These are phyloP conservation scores for Cyanoderma ruficeps DNA, from an alignment of 2,113 vertebrate genomes.

Conservation along the genomic window DNA sequence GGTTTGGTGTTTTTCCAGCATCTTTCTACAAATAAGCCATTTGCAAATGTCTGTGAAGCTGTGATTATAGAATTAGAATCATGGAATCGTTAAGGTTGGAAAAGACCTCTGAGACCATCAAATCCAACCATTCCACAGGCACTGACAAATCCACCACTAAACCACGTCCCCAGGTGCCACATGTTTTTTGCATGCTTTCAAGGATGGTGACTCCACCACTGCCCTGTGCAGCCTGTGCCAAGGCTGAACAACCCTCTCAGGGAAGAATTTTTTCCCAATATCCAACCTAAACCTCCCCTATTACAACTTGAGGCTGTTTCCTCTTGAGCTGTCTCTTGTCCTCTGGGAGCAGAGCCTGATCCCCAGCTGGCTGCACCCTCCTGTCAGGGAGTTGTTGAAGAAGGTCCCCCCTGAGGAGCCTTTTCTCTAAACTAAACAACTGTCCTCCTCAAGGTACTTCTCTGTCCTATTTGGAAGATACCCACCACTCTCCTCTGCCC, in stretches of 20 bases:
- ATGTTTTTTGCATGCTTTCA: neutral
- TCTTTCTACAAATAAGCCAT: slow-evolving; percentile 43
- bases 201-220: neutral
- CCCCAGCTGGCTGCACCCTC: neutral
- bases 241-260: neutral
- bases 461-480: neutral
- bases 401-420: neutral
- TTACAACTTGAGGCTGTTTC: neutral
- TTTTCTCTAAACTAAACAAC: neutral
- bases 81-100: neutral
- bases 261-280: neutral
- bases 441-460: neutral
- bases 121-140: neutral
- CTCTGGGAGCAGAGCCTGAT: neutral
- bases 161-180: neutral
- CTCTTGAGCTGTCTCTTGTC: neutral
- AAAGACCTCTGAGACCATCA: neutral
- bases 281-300: neutral
- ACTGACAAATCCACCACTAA: neutral
- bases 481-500: neutral
- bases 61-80: slow-evolving; percentile 26
- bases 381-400: neutral
- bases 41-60: slow-evolving; percentile 5
- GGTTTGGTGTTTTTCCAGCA: slow-evolving; percentile 54
- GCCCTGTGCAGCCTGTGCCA: neutral